Percentiles rank a stretch among this genome's conserved stretches.
Evolutionary conservation across 1,140 invertebrate species (phyloP).

Genomic region (Polyergus mexicanus): DNA sequence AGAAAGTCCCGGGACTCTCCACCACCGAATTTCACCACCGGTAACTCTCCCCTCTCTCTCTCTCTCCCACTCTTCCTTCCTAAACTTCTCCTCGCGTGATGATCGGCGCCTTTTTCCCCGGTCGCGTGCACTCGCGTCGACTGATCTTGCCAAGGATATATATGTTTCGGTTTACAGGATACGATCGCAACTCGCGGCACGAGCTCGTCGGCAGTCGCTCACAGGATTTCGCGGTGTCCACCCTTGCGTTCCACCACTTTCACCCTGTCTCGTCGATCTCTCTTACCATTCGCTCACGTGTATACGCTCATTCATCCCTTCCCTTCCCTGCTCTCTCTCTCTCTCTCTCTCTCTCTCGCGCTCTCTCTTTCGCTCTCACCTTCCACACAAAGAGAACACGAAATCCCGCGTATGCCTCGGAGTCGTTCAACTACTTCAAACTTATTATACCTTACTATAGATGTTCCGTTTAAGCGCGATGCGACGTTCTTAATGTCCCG

Average conservation of each 20-base stretch:
- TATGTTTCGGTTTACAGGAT: constrained; percentile 64
- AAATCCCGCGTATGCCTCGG: constrained; percentile 66
- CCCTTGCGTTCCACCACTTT: constrained; percentile 59
- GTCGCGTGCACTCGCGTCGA: constrained; percentile 66
- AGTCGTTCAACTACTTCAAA: constrained; percentile 55
- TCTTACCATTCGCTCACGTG: constrained; percentile 42
- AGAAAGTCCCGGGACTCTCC: constrained; percentile 30
- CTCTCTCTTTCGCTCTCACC: neutral
- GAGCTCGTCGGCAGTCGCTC: constrained; percentile 56
- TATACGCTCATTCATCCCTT: constrained; percentile 34
- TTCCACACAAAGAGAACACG: constrained; percentile 11
- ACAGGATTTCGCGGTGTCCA: constrained; percentile 56
- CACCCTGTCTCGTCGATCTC: constrained; percentile 51
- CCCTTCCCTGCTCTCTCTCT: neutral
- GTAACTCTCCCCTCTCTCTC: constrained; percentile 32
- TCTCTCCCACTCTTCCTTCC: constrained; percentile 20
- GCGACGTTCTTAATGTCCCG: constrained; percentile 65
- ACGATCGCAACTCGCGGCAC: constrained; percentile 30
- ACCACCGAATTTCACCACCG: constrained; percentile 48
- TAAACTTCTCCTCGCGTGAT: constrained; percentile 40
- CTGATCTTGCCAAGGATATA: constrained; percentile 72
- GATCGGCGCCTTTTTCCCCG: constrained; percentile 30
- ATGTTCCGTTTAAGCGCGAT: constrained; percentile 51
- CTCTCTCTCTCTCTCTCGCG: neutral
- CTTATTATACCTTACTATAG: constrained; percentile 66